Conservation (phyloP, 2,888 invertebrate species). For the Oxycera nigricornis region DNA sequence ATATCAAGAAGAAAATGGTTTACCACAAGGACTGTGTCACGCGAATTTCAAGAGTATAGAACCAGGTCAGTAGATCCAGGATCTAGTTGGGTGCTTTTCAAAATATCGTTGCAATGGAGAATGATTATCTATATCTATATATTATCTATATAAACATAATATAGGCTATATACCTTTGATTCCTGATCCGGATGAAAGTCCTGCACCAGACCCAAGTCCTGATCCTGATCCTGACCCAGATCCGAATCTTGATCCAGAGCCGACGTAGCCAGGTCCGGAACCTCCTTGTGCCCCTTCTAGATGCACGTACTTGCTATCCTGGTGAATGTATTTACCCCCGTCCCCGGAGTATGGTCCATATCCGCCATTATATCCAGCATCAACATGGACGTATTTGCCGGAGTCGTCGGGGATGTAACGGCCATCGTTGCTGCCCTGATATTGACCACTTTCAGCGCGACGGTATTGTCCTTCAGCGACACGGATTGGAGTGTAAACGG, state of each 20-base stretch:
- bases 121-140: too few relatives aligned
- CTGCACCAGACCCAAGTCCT: too few relatives aligned
- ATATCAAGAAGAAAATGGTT: too few relatives aligned
- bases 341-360: slow-evolving; percentile 52
- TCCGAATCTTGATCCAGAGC: slow-evolving; percentile 54
- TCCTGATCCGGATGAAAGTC: too few relatives aligned
- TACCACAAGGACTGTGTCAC: too few relatives aligned
- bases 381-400: slow-evolving; percentile 65
- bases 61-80: too few relatives aligned
- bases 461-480: slow-evolving; percentile 37
- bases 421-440: slow-evolving; percentile 63
- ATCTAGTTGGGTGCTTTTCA: too few relatives aligned
- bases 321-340: slow-evolving; percentile 43
- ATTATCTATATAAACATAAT: too few relatives aligned
- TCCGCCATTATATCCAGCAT: slow-evolving; percentile 64
- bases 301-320: slow-evolving; percentile 33
- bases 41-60: too few relatives aligned
- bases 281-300: slow-evolving; percentile 42
- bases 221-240: slow-evolving; percentile 34
- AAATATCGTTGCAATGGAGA: too few relatives aligned
- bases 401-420: slow-evolving; percentile 66
- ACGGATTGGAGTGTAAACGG: neutral
- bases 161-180: too few relatives aligned
- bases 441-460: slow-evolving; percentile 60
- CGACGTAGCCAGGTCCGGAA: slow-evolving; percentile 50